Evolutionary conservation across 92 coral and sea anemone species (phyloP).

Genomic region (Phenganax marumi): DNA sequence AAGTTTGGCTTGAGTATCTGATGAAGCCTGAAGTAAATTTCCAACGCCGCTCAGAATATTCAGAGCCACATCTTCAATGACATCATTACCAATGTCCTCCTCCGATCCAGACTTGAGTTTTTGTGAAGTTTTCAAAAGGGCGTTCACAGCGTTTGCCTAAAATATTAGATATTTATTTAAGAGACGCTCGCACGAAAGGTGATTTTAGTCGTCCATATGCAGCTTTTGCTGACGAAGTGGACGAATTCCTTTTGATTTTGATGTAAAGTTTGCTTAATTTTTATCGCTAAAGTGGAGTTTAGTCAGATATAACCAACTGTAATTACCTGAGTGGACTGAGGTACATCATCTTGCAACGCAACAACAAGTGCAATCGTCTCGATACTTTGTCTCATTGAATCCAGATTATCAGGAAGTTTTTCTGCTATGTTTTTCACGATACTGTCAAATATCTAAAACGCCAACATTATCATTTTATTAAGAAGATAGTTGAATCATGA

Average conservation of each 20-base stretch:
- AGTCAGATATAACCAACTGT: neutral
- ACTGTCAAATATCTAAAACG: constrained; percentile 5
- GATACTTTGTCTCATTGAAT: constrained; percentile 32
- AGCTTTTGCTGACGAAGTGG: too few species aligned
- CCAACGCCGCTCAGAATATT: neutral
- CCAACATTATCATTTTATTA: neutral
- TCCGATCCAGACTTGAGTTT: neutral
- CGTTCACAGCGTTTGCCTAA: neutral
- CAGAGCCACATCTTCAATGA: neutral
- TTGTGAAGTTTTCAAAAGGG: neutral
- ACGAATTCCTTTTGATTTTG: neutral
- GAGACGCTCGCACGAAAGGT: too few species aligned
- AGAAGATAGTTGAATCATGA: neutral
- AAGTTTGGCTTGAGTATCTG: constrained; percentile 13
- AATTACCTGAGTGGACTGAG: constrained; percentile 14
- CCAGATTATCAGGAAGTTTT: constrained; percentile 15
- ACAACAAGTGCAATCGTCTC: constrained; percentile 23
- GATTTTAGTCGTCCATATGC: too few species aligned
- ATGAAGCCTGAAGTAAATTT: constrained; percentile 5
- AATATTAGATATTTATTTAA: neutral
- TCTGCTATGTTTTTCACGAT: constrained; percentile 1
- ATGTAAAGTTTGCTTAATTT: neutral
- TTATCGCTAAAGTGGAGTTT: neutral
- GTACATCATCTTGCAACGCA: neutral
- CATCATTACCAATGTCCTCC: constrained; percentile 20